These are phyloP conservation scores for Andrena bicolor DNA, from an alignment of 2,888 invertebrate genomes.

Conservation along the genomic window DNA sequence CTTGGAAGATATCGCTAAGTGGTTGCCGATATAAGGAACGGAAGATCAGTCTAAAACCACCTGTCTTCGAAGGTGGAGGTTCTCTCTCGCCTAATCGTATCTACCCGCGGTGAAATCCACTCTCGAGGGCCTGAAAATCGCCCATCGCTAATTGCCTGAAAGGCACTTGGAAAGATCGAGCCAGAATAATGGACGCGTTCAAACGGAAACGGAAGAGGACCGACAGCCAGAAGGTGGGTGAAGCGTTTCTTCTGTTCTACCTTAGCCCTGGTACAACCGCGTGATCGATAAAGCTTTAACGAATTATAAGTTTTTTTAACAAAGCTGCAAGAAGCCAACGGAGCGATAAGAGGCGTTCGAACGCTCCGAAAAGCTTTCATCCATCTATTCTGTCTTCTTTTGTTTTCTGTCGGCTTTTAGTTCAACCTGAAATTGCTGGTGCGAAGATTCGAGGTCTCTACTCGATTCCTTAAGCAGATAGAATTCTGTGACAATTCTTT, in stretches of 20 bases:
- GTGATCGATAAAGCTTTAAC: not conserved
- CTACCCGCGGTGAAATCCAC: constrained; percentile 7
- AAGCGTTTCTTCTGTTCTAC: not conserved
- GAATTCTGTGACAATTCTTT: not conserved
- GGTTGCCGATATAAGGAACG: constrained; percentile 78
- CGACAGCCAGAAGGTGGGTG: constrained; percentile 57
- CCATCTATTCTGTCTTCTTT: not conserved
- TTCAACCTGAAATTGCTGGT: no score
- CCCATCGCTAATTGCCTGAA: not conserved
- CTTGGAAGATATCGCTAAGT: constrained; percentile 82
- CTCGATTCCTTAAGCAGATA: no score
- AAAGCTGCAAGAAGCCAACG: not conserved
- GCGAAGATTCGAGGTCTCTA: not conserved
- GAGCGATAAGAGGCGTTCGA: constrained; percentile 9
- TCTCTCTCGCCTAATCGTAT: constrained; percentile 40
- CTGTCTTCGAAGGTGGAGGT: constrained; percentile 75
- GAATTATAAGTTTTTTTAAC: not conserved
- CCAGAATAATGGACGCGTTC: constrained; percentile 52
- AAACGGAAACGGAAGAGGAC: constrained; percentile 54
- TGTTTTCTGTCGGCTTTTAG: not conserved
- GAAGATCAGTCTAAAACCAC: constrained; percentile 79
- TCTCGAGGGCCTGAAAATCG: not conserved
- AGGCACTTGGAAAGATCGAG: not conserved
- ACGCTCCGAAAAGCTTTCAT: not conserved
- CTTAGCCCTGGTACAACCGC: no score